Conservation (phyloP, 2,888 invertebrate species). For the Synergus umbraculus region DNA sequence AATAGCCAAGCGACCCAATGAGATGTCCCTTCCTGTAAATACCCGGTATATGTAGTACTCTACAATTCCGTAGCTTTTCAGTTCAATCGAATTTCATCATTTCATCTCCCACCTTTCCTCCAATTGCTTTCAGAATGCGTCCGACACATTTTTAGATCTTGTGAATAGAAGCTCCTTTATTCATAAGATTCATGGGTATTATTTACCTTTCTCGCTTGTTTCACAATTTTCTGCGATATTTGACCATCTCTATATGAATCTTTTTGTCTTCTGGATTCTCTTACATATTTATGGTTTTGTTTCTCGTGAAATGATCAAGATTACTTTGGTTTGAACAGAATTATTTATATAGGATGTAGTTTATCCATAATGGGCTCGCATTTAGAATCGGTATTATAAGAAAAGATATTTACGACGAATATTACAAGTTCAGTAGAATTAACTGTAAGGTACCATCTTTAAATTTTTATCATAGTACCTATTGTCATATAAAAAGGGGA, state of each 20-base stretch:
- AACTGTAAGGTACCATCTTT: too few species aligned
- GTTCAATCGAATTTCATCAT: slow-evolving; percentile 1
- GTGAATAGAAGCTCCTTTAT: slow-evolving; percentile 15
- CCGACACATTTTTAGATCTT: slow-evolving; percentile 26
- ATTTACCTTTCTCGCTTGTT: not conserved
- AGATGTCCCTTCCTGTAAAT: slow-evolving; percentile 37
- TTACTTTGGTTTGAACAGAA: not conserved
- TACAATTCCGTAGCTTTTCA: not conserved
- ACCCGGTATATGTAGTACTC: not conserved
- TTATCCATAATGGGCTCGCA: not conserved
- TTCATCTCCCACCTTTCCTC: not conserved
- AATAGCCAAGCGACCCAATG: slow-evolving; percentile 26
- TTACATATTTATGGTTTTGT: slow-evolving; percentile 20
- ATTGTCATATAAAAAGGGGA: too few species aligned
- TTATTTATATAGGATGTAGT: not conserved
- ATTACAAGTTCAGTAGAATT: too few species aligned
- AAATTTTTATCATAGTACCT: too few species aligned
- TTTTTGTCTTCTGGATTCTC: not conserved
- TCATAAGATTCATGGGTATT: slow-evolving; percentile 31
- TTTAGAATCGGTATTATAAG: not conserved
- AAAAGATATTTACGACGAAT: too few species aligned
- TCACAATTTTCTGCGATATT: not conserved
- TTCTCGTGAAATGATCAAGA: not conserved
- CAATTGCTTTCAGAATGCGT: not conserved
- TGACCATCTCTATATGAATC: not conserved